Percentiles rank a stretch among this genome's conserved stretches.
phyloP scores from a whole-genome alignment of 2,797 vertebrate genomes.

The Threskiornis aethiopicus region DNA sequence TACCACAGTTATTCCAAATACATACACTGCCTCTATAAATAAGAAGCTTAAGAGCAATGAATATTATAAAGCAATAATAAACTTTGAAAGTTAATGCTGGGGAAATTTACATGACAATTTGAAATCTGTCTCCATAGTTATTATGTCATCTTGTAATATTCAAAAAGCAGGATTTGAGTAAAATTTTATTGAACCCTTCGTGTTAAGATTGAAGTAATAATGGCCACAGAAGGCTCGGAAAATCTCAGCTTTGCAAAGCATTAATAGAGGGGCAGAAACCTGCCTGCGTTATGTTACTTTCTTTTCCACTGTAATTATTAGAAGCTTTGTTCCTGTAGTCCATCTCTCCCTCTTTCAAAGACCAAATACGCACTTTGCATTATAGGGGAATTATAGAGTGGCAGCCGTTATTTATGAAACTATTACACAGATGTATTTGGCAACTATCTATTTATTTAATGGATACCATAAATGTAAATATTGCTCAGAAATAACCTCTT shows the following conservation, averaged over 20 bases:
- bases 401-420: not conserved
- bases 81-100: constrained; percentile 7
- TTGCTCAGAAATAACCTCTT: not conserved
- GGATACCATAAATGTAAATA: constrained; percentile 10
- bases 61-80: constrained; percentile 39
- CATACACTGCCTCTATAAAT: not conserved
- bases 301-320: not conserved
- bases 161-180: not conserved
- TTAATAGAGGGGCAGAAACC: not conserved
- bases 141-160: not conserved
- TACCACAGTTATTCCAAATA: constrained; percentile 19
- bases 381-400: not conserved
- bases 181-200: not conserved
- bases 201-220: not conserved
- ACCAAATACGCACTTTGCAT: not conserved
- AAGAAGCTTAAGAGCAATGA: constrained; percentile 50
- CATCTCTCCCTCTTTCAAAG: not conserved
- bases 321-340: not conserved
- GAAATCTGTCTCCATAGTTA: constrained; percentile 1
- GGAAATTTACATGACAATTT: constrained; percentile 44
- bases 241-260: not conserved
- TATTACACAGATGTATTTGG: not conserved
- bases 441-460: constrained; percentile 29
- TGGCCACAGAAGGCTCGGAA: not conserved
- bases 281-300: not conserved